phyloP scores from a whole-genome alignment of 2,113 vertebrate genomes.

The Rhodinocichla rosea region DNA sequence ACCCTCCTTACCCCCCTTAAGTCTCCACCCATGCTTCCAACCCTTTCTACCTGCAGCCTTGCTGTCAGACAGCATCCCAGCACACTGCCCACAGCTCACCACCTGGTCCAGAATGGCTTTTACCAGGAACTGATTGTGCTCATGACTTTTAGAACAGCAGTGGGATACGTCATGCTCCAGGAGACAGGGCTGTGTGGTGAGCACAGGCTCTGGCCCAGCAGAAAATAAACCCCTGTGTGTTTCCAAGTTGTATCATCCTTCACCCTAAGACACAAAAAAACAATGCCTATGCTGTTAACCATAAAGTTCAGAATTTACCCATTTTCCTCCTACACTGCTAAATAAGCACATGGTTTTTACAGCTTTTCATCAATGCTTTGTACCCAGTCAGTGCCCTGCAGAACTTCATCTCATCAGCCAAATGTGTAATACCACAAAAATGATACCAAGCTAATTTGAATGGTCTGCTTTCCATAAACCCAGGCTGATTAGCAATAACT shows the following conservation, averaged over 20 bases:
- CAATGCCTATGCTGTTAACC: not conserved
- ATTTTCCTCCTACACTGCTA: not conserved
- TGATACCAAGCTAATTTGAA: constrained; percentile 35
- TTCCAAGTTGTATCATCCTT: rapidly evolving
- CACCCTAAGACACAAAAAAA: not conserved
- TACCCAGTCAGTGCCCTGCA: not conserved
- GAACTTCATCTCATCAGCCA: constrained; percentile 3
- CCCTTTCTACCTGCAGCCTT: not conserved
- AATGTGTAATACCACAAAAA: constrained; percentile 1
- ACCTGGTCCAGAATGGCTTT: not conserved
- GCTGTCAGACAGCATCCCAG: not conserved
- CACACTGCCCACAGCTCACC: not conserved
- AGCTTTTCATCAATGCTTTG: not conserved
- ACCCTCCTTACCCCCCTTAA: not conserved
- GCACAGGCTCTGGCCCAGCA: not conserved
- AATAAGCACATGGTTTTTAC: not conserved
- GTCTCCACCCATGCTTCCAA: not conserved
- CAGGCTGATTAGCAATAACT: constrained; percentile 42
- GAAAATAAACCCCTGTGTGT: not conserved
- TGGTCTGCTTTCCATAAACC: constrained; percentile 50
- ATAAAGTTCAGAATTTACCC: not conserved
- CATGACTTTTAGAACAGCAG: not conserved
- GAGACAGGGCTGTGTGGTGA: not conserved
- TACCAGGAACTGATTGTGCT: not conserved
- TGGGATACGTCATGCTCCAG: not conserved